Base-by-base conservation (phyloP, 92 coral and sea anemone genomes). In the Palythoa grandis region DNA sequence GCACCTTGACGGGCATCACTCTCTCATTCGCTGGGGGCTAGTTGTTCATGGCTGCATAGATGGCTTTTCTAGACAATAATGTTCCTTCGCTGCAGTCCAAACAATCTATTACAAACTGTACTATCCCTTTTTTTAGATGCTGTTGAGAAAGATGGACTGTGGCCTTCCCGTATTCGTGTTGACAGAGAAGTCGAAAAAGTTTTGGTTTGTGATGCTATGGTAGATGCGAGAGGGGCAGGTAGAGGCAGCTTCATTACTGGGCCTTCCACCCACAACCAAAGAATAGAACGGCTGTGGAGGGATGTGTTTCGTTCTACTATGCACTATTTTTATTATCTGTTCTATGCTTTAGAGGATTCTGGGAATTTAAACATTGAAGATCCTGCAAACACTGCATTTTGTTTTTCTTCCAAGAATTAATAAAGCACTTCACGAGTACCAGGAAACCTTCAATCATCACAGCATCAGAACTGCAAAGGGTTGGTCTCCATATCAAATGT, bases 151-250 rank as follows among this genome's bases (percentile, higher is more conserved):
- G 86, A 78, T 85, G 82, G 82, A 60, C 77, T 71, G 77, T 86
- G 92, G 92, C 92, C 92, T 38, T 89, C 92, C 29, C 84, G 92
- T 24, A 86, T 89, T 35, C 87, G 89, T 35, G 92, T 89, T n/a
- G 92, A 89, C 78, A 72, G 74, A 56, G 83, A 89, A 20, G 92
- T 85, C 2, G 89, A 89, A 60, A 60, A 60, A 0, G 66, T 60
- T 60, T 60, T 60, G 66, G 66, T 60, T 60, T 60, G 20, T 3
- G 88, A 89, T 68, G 72, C 72, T 12, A 68, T 68, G 11, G 72
- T 68, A 22, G 72, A 68, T 68, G 72, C 39, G n/a, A 23, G 72
- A 68, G 39, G 72, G 13, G 72, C 72, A 68, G 72, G 39, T 68
- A 68, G 72, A 68, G 72, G 72, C 72, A 29, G 72, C 72, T 68